Percentiles rank a stretch among this genome's conserved stretches.
These are phyloP conservation scores for Macrobrachium rosenbergii DNA, from an alignment of 1,140 invertebrate genomes.

Conservation along the genomic window DNA sequence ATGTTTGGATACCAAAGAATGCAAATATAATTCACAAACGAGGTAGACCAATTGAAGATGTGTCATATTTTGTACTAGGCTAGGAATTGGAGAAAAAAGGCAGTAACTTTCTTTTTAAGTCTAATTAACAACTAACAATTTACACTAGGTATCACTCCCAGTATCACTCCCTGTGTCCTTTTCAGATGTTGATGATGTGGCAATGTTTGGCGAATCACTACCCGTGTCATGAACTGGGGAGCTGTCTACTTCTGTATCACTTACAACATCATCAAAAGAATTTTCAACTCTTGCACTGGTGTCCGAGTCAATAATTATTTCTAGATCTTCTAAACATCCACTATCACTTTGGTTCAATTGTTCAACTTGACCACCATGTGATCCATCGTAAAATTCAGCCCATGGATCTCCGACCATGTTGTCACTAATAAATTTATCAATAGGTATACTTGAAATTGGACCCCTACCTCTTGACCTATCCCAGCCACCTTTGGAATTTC, in stretches of 20 bases:
- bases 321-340: conserved; percentile 22
- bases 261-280: conserved; percentile 36
- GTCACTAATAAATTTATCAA: conserved; percentile 48
- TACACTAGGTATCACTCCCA: conserved; percentile 38
- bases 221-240: conserved; percentile 41
- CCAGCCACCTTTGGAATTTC: background rate
- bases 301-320: conserved; percentile 48
- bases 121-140: background rate
- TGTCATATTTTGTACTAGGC: conserved; percentile 1
- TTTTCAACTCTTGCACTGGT: conserved; percentile 46
- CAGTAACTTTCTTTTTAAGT: background rate
- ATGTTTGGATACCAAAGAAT: no score
- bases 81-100: background rate
- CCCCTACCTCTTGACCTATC: conserved; percentile 11
- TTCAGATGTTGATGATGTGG: conserved; percentile 45
- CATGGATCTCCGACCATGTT: conserved; percentile 48
- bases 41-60: no score
- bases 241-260: conserved; percentile 44
- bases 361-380: background rate
- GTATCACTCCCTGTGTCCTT: conserved; percentile 53
- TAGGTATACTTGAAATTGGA: conserved; percentile 37
- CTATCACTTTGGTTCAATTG: background rate
- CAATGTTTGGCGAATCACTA: conserved; percentile 45
- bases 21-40: no score
- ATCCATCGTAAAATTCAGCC: conserved; percentile 23